phyloP scores from a whole-genome alignment of 2,888 invertebrate genomes.

The Callosobruchus maculatus region DNA sequence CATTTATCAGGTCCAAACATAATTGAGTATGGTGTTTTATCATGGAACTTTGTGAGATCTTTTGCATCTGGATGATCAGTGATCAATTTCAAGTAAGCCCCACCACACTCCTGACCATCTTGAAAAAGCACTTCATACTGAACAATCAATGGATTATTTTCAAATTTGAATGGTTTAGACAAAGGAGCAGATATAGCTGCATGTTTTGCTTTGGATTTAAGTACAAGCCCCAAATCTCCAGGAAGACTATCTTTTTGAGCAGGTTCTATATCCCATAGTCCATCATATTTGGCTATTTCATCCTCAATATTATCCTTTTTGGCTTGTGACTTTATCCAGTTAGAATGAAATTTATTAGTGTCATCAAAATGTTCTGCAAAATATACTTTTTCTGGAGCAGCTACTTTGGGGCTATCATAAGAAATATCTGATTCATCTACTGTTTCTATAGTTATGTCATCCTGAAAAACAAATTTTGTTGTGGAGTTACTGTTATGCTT shows the following conservation, averaged over 20 bases:
- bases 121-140: conserved; percentile 89
- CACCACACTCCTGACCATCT: conserved; percentile 98
- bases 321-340: conserved; percentile 86
- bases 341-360: conserved; percentile 63
- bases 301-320: conserved; percentile 71
- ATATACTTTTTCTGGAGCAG: conserved; percentile 61
- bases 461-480: conserved; percentile 15
- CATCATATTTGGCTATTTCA: conserved; percentile 92
- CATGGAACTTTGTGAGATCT: conserved; percentile 81
- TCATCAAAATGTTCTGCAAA: conserved; percentile 88
- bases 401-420: conserved; percentile 71
- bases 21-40: conserved; percentile 96
- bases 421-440: conserved; percentile 46
- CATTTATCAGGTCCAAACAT: conserved; percentile 99
- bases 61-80: conserved; percentile 64
- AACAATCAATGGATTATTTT: conserved; percentile 76
- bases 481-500: too few species aligned
- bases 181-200: conserved; percentile 85
- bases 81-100: conserved; percentile 93
- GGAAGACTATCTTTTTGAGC: conserved; percentile 70
- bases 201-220: conserved; percentile 94
- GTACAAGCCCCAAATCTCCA: conserved; percentile 82
- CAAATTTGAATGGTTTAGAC: conserved; percentile 77
- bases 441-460: conserved; percentile 40
- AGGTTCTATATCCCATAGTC: conserved; percentile 72